phyloP scores from a whole-genome alignment of 2,888 invertebrate species.

The Loripinus fragilis region DNA sequence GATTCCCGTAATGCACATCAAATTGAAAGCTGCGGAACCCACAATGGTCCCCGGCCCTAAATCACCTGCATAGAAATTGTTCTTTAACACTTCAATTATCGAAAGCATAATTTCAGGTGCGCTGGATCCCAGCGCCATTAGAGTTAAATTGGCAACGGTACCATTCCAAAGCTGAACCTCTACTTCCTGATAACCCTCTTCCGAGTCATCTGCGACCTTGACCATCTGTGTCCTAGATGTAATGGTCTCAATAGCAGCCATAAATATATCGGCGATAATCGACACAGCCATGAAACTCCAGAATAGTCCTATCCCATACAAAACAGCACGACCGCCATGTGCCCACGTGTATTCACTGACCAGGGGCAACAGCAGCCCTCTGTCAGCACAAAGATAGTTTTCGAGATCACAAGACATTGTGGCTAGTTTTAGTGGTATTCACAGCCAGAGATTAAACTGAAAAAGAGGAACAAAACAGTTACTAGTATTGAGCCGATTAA shows the following conservation, averaged over 20 bases:
- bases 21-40: slow-evolving; percentile 86
- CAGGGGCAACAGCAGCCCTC: slow-evolving; percentile 84
- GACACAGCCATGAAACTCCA: slow-evolving; percentile 86
- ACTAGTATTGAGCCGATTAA: no score
- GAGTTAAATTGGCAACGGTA: slow-evolving; percentile 86
- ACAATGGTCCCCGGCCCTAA: slow-evolving; percentile 86
- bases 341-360: slow-evolving; percentile 85
- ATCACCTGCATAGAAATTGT: slow-evolving; percentile 83
- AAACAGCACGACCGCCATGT: slow-evolving; percentile 79
- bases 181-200: slow-evolving; percentile 82
- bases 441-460: no score
- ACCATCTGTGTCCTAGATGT: slow-evolving; percentile 85
- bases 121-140: slow-evolving; percentile 86
- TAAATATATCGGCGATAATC: slow-evolving; percentile 86
- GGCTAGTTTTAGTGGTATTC: no score
- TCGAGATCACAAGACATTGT: slow-evolving; percentile 62
- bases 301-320: slow-evolving; percentile 85
- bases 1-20: slow-evolving; percentile 85
- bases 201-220: slow-evolving; percentile 70
- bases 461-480: no score
- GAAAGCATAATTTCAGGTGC: slow-evolving; percentile 86
- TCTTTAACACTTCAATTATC: slow-evolving; percentile 84
- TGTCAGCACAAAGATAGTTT: slow-evolving; percentile 73
- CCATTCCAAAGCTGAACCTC: slow-evolving; percentile 85
- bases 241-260: slow-evolving; percentile 86